Evolutionary conservation across 1,140 invertebrate genomes (phyloP).

Genomic region (Rhopalosiphum padi): DNA sequence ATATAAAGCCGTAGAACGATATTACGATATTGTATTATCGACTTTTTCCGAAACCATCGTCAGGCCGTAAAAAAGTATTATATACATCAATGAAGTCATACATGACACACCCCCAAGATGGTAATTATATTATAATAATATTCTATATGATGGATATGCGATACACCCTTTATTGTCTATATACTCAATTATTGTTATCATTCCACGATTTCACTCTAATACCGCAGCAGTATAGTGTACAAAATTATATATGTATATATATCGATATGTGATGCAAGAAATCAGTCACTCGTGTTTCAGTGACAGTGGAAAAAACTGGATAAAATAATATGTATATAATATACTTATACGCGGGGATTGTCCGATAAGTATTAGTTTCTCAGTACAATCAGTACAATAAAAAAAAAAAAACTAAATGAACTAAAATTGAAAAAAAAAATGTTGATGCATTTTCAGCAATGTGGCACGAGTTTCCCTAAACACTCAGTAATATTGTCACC

Average conservation of each 20-base stretch:
- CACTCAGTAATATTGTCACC: neutral
- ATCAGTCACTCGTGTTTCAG: accelerated
- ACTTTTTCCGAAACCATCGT: neutral
- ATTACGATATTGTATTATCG: neutral
- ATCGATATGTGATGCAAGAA: too few relatives aligned
- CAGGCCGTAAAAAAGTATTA: neutral
- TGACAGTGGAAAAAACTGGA: neutral
- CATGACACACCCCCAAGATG: neutral
- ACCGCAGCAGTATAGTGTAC: neutral
- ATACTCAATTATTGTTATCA: neutral
- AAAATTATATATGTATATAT: neutral
- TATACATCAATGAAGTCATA: neutral
- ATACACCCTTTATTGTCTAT: neutral
- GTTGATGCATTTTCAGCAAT: too few relatives aligned
- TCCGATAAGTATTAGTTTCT: neutral
- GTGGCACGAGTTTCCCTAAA: too few relatives aligned
- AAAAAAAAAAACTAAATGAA: too few relatives aligned
- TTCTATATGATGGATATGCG: too few relatives aligned
- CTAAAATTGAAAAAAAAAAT: neutral
- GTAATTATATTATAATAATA: neutral
- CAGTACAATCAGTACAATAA: too few relatives aligned
- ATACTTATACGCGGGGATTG: neutral
- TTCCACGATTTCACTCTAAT: neutral
- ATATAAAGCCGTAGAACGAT: neutral
- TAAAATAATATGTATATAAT: neutral